These are phyloP conservation scores for Ectemnius lituratus DNA, from an alignment of 2,888 invertebrate genomes.

Conservation along the genomic window DNA sequence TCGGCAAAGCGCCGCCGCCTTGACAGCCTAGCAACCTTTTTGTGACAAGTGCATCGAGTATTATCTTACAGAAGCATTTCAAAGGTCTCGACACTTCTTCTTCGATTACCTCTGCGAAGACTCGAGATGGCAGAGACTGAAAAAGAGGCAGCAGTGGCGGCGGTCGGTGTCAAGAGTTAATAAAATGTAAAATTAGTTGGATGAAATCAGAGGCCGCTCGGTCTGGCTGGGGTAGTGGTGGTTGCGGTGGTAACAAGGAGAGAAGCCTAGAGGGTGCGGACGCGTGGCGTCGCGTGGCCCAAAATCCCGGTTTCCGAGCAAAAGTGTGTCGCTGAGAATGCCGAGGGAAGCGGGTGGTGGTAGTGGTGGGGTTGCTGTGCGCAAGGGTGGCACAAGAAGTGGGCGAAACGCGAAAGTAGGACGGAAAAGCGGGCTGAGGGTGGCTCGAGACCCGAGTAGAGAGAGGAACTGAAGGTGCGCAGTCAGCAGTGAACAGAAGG, in stretches of 20 bases:
- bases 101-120: no score
- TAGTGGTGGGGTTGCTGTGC: not conserved
- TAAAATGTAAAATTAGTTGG: no score
- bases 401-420: slow-evolving; percentile 16
- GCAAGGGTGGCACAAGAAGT: not conserved
- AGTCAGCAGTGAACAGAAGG: not conserved
- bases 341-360: not conserved
- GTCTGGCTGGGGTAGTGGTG: no score
- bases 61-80: no score
- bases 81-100: no score
- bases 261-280: not conserved
- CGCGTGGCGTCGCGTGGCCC: slow-evolving; percentile 11
- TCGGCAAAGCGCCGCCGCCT: no score
- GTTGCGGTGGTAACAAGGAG: not conserved
- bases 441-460: not conserved
- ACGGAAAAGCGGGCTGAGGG: not conserved
- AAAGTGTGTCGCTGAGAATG: slow-evolving; percentile 16
- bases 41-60: no score
- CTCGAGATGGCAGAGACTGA: no score
- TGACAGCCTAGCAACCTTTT: no score
- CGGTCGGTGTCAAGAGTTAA: no score
- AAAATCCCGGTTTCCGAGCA: slow-evolving; percentile 10
- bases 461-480: not conserved
- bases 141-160: no score
- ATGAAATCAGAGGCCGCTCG: no score